phyloP scores from a whole-genome alignment of 2,797 vertebrate genomes.

The Poecile montanus region DNA sequence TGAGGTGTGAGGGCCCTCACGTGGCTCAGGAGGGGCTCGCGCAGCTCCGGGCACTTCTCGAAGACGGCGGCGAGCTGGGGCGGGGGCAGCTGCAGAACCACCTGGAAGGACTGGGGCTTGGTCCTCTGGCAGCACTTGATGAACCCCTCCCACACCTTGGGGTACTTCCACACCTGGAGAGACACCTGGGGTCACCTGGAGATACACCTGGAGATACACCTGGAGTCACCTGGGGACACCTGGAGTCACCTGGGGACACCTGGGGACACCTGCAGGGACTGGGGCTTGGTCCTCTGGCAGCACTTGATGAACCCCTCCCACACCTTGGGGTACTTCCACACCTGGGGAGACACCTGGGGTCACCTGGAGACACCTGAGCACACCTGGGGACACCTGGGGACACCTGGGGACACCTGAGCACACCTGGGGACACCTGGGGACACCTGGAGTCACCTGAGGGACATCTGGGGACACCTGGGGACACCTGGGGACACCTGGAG shows the following conservation, averaged over 20 bases:
- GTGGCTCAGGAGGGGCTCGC: conserved; percentile 88
- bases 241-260: no score
- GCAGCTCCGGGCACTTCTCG: conserved; percentile 91
- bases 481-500: no score
- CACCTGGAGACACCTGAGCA: no score
- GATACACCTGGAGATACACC: neutral
- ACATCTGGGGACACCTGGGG: conserved; percentile 72
- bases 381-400: no score
- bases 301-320: conserved; percentile 98
- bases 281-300: conserved; percentile 93
- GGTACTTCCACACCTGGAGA: conserved; percentile 91
- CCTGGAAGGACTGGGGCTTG: conserved; percentile 92
- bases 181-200: no score
- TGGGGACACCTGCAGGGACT: conserved; percentile 71
- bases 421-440: no score
- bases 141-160: conserved; percentile 97
- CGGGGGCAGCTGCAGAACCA: conserved; percentile 89
- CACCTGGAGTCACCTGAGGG: no score
- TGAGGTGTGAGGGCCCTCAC: conserved; percentile 90
- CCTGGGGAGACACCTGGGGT: conserved; percentile 53
- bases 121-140: conserved; percentile 97
- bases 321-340: conserved; percentile 97
- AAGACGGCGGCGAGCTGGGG: conserved; percentile 87
- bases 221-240: neutral
- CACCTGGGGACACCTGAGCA: conserved; percentile 75